phyloP scores from a whole-genome alignment of 2,888 invertebrate species.

The Physocephala rufipes region DNA sequence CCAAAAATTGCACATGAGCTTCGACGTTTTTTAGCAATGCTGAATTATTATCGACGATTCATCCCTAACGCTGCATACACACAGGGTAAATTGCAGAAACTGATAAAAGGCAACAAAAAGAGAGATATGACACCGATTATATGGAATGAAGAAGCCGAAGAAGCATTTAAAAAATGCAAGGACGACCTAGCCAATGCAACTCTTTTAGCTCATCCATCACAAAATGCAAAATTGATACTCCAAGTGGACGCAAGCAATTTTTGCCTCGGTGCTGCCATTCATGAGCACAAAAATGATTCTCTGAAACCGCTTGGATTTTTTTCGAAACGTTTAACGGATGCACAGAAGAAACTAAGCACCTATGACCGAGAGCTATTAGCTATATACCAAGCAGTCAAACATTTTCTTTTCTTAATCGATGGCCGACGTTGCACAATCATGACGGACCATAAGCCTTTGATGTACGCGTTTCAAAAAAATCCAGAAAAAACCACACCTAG shows the following conservation, averaged over 20 bases:
- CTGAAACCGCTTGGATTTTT: slow-evolving; percentile 17
- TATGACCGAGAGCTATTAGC: slow-evolving; percentile 28
- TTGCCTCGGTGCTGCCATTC: slow-evolving; percentile 36
- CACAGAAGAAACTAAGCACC: slow-evolving; percentile 21
- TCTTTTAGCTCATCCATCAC: slow-evolving; percentile 19
- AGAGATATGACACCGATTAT: slow-evolving; percentile 9
- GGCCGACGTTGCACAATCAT: slow-evolving; percentile 27
- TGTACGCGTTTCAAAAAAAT: slow-evolving; percentile 8
- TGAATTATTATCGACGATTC: slow-evolving; percentile 19
- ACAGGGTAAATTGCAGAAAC: slow-evolving; percentile 38
- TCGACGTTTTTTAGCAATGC: slow-evolving; percentile 17
- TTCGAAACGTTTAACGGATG: slow-evolving; percentile 7
- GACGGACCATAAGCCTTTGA: slow-evolving; percentile 24
- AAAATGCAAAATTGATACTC: slow-evolving; percentile 9
- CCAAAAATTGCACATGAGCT: slow-evolving; percentile 36
- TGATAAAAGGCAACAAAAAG: slow-evolving; percentile 38
- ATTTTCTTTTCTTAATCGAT: slow-evolving; percentile 28
- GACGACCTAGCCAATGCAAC: slow-evolving; percentile 15
- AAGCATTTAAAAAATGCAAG: slow-evolving; percentile 20
- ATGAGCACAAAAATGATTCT: background rate
- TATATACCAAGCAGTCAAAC: slow-evolving; percentile 25
- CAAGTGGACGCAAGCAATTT: slow-evolving; percentile 42
- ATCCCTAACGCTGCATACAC: slow-evolving; percentile 38
- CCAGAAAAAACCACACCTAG: slow-evolving; percentile 13
- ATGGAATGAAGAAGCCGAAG: too few relatives aligned